Percentiles rank a stretch among this genome's conserved stretches.
Conservation (phyloP, 64 coral and sea anemone genomes). For the Stylophora pistillata region DNA sequence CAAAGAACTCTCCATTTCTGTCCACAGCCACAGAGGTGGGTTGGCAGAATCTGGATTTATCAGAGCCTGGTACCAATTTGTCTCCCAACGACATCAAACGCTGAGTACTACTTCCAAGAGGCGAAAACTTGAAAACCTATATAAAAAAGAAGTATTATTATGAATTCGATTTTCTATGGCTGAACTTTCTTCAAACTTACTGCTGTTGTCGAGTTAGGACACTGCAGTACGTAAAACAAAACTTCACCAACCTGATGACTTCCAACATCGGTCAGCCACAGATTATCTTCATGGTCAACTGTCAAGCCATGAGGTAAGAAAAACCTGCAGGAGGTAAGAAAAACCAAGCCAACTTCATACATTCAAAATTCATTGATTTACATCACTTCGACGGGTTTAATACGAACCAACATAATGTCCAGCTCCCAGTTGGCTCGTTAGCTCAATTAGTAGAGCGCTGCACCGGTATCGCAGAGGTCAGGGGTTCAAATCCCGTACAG, state of each 20-base stretch:
- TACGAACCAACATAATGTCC: neutral
- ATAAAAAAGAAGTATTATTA: neutral
- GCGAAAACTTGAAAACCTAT: slow-evolving; percentile 85
- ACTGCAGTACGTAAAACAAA: neutral
- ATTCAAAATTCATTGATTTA: neutral
- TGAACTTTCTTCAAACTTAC: neutral
- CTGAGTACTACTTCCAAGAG: slow-evolving; percentile 42
- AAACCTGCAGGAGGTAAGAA: slow-evolving; percentile 60
- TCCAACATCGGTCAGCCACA: slow-evolving; percentile 95
- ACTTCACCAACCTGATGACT: slow-evolving; percentile 79
- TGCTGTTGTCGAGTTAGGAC: neutral
- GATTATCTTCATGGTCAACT: slow-evolving; percentile 82
- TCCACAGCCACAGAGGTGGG: slow-evolving; percentile 88
- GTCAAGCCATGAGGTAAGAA: slow-evolving; percentile 92
- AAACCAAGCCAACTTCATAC: neutral
- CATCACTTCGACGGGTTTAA: no score
- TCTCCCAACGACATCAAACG: slow-evolving; percentile 67
- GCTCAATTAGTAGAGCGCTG: no score
- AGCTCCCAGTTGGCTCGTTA: neutral
- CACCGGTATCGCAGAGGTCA: no score
- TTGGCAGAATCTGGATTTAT: slow-evolving; percentile 78
- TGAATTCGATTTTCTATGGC: no score
- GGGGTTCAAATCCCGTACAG: no score
- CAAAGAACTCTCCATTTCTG: slow-evolving; percentile 79
- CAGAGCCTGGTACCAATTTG: slow-evolving; percentile 70